A percentile compares a stretch with the other conserved stretches of the same genome.
phyloP scores from a whole-genome alignment of 2,113 vertebrate species.

The Talpa occidentalis region DNA sequence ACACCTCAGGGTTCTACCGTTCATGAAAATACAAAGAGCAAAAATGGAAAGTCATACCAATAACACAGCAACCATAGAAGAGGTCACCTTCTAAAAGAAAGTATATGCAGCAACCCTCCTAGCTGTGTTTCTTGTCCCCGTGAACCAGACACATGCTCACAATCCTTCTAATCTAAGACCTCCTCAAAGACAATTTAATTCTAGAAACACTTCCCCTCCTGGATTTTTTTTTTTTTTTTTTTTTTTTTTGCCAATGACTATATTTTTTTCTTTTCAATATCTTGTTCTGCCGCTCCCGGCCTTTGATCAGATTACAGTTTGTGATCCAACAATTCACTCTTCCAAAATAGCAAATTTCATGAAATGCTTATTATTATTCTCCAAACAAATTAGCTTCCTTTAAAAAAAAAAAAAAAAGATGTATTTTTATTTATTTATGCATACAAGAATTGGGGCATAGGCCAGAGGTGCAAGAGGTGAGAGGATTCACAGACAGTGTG shows the following conservation, averaged over 20 bases:
- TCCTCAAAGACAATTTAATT: neutral
- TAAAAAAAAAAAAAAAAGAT: too few relatives aligned
- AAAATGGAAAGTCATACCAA: neutral
- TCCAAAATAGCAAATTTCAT: slow-evolving; percentile 32
- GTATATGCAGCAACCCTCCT: neutral
- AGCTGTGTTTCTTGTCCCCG: neutral
- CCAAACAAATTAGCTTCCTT: neutral
- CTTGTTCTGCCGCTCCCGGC: neutral
- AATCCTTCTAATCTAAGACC: slow-evolving; percentile 11
- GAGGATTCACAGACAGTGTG: too few relatives aligned
- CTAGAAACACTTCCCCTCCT: neutral
- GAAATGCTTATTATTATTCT: neutral
- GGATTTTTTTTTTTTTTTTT: too few relatives aligned
- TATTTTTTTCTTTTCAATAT: too few relatives aligned
- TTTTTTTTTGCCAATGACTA: too few relatives aligned
- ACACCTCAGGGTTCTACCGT: neutral
- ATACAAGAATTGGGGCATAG: too few relatives aligned
- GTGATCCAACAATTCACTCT: neutral
- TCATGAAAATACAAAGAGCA: slow-evolving; percentile 36
- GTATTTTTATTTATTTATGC: too few relatives aligned
- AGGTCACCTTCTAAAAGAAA: neutral
- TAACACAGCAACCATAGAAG: neutral
- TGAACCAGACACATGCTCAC: neutral
- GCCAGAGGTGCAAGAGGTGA: too few relatives aligned
- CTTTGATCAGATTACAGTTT: neutral